These are phyloP conservation scores for Drosophila bunnanda DNA, from an alignment of 2,888 invertebrate species.

Conservation along the genomic window DNA sequence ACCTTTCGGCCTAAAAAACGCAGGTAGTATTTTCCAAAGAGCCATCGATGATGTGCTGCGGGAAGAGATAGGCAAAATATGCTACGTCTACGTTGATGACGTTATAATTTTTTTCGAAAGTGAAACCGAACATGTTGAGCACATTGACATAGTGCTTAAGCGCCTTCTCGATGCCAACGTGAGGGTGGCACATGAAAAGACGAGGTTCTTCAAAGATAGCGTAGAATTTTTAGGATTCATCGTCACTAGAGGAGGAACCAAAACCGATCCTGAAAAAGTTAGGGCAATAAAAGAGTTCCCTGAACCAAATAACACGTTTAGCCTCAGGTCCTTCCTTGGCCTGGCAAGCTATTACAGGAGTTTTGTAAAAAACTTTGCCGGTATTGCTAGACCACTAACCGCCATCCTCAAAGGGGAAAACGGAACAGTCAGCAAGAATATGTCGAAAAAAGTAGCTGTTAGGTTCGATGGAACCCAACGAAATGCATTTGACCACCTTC, in stretches of 20 bases:
- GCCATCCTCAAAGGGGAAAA: not conserved
- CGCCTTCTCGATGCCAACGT: no score
- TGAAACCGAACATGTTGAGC: conserved; percentile 13
- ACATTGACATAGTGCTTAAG: conserved; percentile 17
- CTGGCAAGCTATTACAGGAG: no score
- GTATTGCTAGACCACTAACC: no score
- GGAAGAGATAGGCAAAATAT: not conserved
- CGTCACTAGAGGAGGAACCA: conserved; percentile 7
- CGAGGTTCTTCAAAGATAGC: conserved; percentile 16
- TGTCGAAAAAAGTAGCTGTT: no score
- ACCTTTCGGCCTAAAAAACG: not conserved
- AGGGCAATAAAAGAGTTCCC: no score
- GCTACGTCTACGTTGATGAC: conserved; percentile 1
- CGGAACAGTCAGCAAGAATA: no score
- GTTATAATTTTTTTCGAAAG: conserved; percentile 9
- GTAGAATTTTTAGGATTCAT: conserved; percentile 18
- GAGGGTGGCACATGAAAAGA: no score
- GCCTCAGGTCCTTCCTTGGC: no score
- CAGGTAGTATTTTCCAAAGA: not conserved
- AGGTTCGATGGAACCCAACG: no score
- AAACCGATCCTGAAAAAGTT: not conserved
- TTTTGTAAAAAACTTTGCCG: no score
- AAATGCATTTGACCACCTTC: no score
- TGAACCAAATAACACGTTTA: no score
- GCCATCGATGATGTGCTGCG: not conserved